Conservation (phyloP, 1,140 invertebrate genomes). For the Meloidogyne exigua region DNA sequence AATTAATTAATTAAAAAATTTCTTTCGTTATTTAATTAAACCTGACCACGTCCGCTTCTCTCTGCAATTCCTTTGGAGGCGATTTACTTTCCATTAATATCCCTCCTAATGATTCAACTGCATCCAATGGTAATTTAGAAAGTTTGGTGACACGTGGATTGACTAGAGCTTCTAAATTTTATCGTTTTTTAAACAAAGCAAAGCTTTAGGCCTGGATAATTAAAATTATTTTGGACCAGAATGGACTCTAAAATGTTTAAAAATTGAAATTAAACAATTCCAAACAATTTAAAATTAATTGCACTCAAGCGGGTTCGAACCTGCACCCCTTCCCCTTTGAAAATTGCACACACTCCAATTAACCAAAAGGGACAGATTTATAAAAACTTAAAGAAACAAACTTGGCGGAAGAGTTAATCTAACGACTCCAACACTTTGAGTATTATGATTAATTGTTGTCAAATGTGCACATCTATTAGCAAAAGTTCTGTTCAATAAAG, state of each 20-base stretch:
- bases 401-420: conserved; percentile 25
- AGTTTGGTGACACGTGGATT: conserved; percentile 23
- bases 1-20: background rate
- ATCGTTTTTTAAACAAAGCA: background rate
- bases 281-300: too few relatives aligned
- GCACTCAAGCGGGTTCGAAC: too few relatives aligned
- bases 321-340: too few relatives aligned
- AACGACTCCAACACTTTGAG: conserved; percentile 25
- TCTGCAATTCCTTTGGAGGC: conserved; percentile 45
- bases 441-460: conserved; percentile 26
- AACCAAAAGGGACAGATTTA: too few relatives aligned
- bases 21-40: background rate
- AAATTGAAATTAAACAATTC: too few relatives aligned
- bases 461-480: conserved; percentile 25
- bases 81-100: conserved; percentile 29
- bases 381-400: background rate
- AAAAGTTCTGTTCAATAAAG: conserved; percentile 11
- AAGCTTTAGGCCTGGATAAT: background rate
- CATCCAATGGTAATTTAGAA: conserved; percentile 37
- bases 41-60: conserved; percentile 44
- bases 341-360: too few relatives aligned
- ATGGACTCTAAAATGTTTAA: too few relatives aligned
- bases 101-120: conserved; percentile 38
- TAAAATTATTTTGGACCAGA: too few relatives aligned
- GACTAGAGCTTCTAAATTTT: conserved; percentile 19